Evolutionary conservation across 1,140 invertebrate genomes (phyloP).

Genomic region (Bombus superbus): DNA sequence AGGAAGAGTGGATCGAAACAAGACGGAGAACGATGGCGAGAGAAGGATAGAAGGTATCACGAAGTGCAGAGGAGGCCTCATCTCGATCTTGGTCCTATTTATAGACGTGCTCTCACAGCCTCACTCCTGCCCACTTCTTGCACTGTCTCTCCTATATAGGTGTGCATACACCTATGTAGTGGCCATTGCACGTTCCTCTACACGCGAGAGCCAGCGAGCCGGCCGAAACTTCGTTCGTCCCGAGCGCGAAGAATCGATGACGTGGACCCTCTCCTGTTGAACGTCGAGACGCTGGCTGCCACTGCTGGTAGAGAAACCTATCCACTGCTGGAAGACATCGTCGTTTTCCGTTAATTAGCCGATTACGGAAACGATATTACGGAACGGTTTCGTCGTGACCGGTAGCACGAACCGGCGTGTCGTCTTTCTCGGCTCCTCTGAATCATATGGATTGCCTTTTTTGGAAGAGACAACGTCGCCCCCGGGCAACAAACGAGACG

Average conservation of each 20-base stretch:
- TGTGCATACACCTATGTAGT: slow-evolving; percentile 59
- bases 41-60: slow-evolving; percentile 70
- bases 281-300: slow-evolving; percentile 23
- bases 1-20: slow-evolving; percentile 29
- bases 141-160: slow-evolving; percentile 73
- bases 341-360: slow-evolving; percentile 33
- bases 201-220: slow-evolving; percentile 48
- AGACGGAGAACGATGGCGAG: slow-evolving; percentile 30
- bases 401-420: slow-evolving; percentile 3
- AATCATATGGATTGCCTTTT: slow-evolving; percentile 39
- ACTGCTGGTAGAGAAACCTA: not conserved
- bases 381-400: not conserved
- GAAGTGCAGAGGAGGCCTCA: slow-evolving; percentile 77
- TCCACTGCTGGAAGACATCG: not conserved
- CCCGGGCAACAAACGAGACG: not conserved
- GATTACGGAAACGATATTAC: slow-evolving; percentile 23
- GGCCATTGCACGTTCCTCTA: slow-evolving; percentile 55
- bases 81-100: slow-evolving; percentile 81
- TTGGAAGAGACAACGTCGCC: slow-evolving; percentile 4
- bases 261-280: slow-evolving; percentile 30
- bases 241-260: slow-evolving; percentile 59
- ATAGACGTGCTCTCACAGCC: slow-evolving; percentile 82
- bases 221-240: slow-evolving; percentile 61
- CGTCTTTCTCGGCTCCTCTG: not conserved
- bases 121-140: slow-evolving; percentile 79